Conservation (phyloP, 2,888 invertebrate species). For the Periphyllus acericola region DNA sequence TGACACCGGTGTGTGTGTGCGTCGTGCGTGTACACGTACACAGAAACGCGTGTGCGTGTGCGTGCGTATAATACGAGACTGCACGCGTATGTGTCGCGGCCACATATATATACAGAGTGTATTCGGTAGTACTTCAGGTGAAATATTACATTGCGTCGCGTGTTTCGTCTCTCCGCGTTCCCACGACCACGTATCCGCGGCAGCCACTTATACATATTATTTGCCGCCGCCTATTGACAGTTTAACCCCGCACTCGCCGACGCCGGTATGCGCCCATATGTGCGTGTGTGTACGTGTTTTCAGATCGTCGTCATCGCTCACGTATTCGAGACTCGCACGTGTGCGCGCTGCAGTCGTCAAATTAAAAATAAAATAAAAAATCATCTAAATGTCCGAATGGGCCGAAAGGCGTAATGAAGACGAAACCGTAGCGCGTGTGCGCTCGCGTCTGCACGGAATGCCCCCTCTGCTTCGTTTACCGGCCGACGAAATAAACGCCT, state of each 20-base stretch:
- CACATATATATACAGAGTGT: constrained; percentile 27
- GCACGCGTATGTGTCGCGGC: constrained; percentile 30
- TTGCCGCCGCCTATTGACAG: constrained; percentile 25
- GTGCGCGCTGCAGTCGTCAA: neutral
- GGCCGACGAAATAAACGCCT: neutral
- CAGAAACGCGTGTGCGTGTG: neutral
- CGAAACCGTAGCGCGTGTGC: neutral
- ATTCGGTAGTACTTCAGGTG: constrained; percentile 46
- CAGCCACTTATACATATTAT: constrained; percentile 4
- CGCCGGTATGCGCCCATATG: too few relatives aligned
- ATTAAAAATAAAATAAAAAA: neutral
- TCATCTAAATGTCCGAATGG: neutral
- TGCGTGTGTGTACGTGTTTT: neutral
- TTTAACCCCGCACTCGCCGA: constrained; percentile 18
- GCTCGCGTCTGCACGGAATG: neutral
- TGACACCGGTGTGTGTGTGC: constrained; percentile 36
- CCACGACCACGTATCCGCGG: neutral
- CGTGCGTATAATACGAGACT: neutral
- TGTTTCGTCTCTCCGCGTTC: neutral
- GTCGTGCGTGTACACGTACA: neutral
- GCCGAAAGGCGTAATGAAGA: neutral
- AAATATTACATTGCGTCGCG: constrained; percentile 45
- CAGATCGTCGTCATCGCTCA: neutral
- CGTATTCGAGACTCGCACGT: neutral
- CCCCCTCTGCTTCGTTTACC: neutral